Evolutionary conservation across 2,797 vertebrate species (phyloP).

Genomic region (Argentina silus): DNA sequence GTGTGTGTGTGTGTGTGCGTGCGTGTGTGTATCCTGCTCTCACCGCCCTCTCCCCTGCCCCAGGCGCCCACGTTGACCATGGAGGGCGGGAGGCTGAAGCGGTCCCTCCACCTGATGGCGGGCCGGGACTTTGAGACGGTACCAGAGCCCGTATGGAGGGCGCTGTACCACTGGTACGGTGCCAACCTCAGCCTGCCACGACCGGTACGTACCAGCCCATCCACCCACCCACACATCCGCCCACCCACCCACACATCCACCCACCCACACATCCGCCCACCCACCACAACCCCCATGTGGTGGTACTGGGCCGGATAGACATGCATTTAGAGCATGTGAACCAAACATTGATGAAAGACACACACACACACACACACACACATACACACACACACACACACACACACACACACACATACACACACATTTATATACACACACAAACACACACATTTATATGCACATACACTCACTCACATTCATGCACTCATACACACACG

Average conservation of each 20-base stretch:
- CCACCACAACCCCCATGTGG: no score
- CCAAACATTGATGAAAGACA: no score
- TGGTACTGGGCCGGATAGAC: no score
- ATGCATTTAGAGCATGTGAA: no score
- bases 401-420: no score
- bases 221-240: not conserved
- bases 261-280: not conserved
- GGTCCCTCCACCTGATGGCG: conserved; percentile 80
- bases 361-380: no score
- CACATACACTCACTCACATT: not conserved
- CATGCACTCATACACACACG: not conserved
- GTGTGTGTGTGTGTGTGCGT: conserved; percentile 4
- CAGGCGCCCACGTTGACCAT: conserved; percentile 94
- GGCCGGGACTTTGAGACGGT: conserved; percentile 91
- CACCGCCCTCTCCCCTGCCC: conserved; percentile 2
- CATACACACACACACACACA: no score
- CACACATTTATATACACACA: no score
- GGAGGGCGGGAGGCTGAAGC: conserved; percentile 93
- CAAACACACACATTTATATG: no score
- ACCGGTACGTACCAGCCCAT: conserved; percentile 83
- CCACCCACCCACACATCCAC: not conserved
- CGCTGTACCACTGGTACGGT: conserved; percentile 98
- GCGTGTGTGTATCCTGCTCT: not conserved
- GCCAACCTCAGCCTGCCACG: conserved; percentile 95
- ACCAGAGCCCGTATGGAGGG: conserved; percentile 97